phyloP scores from a whole-genome alignment of 2,888 invertebrate species.

The Antheraea assamensis region DNA sequence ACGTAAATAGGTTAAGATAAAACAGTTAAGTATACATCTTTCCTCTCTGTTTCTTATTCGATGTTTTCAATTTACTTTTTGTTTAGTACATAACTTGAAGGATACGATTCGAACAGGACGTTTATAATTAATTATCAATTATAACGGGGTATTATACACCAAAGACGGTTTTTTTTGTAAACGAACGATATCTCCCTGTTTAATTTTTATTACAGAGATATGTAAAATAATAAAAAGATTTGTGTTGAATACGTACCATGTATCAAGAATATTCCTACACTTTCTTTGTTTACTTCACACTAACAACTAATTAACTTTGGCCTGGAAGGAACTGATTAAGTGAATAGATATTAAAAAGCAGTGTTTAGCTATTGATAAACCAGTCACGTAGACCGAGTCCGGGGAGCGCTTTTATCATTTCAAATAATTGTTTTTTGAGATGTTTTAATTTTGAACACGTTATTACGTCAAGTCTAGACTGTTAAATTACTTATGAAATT shows the following conservation, averaged over 20 bases:
- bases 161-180: neutral
- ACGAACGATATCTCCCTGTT: neutral
- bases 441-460: neutral
- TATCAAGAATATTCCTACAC: neutral
- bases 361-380: conserved; percentile 19
- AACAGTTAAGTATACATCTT: too few relatives aligned
- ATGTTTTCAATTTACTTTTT: too few relatives aligned
- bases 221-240: neutral
- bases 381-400: conserved; percentile 18
- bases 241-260: neutral
- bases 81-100: too few relatives aligned
- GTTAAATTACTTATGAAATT: neutral
- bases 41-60: too few relatives aligned
- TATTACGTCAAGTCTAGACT: neutral
- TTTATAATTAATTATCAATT: neutral
- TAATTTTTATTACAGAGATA: neutral
- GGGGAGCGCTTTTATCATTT: neutral
- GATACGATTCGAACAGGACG: neutral
- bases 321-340: conserved; percentile 12
- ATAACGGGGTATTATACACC: neutral
- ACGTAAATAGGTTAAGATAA: too few relatives aligned
- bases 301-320: conserved; percentile 10
- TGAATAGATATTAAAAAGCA: conserved; percentile 24
- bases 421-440: neutral
- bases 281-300: conserved; percentile 18